These are phyloP conservation scores for Leptarthrus brevirostris DNA, from an alignment of 2,888 invertebrate genomes.

Conservation along the genomic window DNA sequence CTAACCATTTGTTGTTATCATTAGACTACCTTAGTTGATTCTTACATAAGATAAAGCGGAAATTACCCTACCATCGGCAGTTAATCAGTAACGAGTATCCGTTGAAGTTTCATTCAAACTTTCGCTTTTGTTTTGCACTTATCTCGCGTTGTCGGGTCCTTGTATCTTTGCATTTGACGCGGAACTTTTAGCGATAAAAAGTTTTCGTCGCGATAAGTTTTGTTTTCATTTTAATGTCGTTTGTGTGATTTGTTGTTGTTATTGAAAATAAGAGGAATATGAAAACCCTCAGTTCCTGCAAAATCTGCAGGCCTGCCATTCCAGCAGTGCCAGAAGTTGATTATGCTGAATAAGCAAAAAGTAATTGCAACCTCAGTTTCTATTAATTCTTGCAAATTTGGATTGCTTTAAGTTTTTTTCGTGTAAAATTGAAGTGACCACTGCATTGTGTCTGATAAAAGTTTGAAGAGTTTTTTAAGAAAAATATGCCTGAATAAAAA, in stretches of 20 bases:
- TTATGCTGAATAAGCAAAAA: constrained; percentile 39
- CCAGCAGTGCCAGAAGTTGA: constrained; percentile 14
- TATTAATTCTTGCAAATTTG: background rate
- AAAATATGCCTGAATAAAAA: too few species aligned
- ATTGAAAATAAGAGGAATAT: constrained; percentile 1
- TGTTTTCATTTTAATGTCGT: background rate
- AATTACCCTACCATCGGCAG: constrained; percentile 3
- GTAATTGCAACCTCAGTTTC: constrained; percentile 28
- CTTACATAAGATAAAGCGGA: constrained; percentile 30
- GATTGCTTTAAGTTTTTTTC: background rate
- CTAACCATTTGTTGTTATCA: constrained; percentile 33
- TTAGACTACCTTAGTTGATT: constrained; percentile 5
- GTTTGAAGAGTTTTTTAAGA: too few species aligned
- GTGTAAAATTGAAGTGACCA: too few species aligned
- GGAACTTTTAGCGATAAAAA: constrained; percentile 12
- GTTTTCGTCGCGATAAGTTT: background rate
- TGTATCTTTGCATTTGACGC: too few species aligned
- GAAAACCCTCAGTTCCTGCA: constrained; percentile 1
- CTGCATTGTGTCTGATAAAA: too few species aligned
- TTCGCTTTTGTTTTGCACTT: background rate
- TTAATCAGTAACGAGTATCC: too few species aligned
- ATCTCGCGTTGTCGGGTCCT: too few species aligned
- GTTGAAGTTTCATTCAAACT: background rate
- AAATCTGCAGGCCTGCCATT: background rate
- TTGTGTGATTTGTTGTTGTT: constrained; percentile 10